These are phyloP conservation scores for Temnothorax rugatulus DNA, from an alignment of 2,888 invertebrate genomes.

Conservation along the genomic window DNA sequence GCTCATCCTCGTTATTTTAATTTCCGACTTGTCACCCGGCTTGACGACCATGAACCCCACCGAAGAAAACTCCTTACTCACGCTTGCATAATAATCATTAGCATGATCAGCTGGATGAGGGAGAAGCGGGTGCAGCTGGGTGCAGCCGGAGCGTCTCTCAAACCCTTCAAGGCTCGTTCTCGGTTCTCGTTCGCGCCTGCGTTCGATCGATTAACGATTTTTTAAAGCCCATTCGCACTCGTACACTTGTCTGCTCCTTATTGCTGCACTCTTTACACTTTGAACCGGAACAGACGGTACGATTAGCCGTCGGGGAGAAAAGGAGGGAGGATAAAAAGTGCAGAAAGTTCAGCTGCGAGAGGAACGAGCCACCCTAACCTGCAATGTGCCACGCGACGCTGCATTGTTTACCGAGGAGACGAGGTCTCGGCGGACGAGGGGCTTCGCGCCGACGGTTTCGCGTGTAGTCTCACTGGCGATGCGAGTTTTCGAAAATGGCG, in stretches of 20 bases:
- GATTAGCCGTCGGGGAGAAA: neutral
- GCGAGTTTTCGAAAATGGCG: constrained; percentile 61
- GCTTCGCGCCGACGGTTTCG: neutral
- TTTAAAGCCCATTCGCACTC: neutral
- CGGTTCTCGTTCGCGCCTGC: neutral
- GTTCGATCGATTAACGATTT: neutral
- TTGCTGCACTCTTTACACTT: no score
- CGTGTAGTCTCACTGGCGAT: neutral
- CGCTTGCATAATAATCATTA: neutral
- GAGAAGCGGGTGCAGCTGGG: no score
- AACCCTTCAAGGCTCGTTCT: neutral
- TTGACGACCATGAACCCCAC: neutral
- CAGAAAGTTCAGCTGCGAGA: neutral
- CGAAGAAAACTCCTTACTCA: neutral
- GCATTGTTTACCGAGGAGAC: constrained; percentile 7
- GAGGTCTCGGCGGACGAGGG: no score
- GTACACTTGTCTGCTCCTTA: no score
- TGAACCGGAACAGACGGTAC: no score
- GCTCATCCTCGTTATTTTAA: neutral
- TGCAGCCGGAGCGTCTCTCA: neutral
- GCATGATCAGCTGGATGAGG: neutral
- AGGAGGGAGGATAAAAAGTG: neutral
- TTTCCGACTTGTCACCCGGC: neutral
- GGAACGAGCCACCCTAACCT: neutral
- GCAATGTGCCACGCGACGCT: neutral